phyloP scores from a whole-genome alignment of 2,113 vertebrate genomes.

The Syrmaticus mikado region DNA sequence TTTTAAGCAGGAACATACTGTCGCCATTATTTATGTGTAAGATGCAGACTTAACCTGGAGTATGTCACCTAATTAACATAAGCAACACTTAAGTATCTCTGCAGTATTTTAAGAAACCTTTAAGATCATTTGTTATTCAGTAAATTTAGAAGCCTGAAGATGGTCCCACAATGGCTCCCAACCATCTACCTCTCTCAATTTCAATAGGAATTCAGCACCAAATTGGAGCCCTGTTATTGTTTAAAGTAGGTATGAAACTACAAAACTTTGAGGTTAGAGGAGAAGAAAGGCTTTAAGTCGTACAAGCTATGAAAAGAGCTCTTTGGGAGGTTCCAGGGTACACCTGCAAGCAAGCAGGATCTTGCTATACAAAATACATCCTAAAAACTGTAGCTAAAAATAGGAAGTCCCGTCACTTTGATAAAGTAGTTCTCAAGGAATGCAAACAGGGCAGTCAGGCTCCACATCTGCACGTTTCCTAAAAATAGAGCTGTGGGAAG shows the following conservation, averaged over 20 bases:
- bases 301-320: neutral
- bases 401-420: neutral
- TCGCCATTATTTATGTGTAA: neutral
- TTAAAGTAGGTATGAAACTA: neutral
- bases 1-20: constrained; percentile 9
- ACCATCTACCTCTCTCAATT: neutral
- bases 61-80: neutral
- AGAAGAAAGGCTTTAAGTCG: neutral
- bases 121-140: neutral
- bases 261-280: neutral
- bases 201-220: neutral
- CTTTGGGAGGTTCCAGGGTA: neutral
- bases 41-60: neutral
- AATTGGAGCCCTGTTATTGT: neutral
- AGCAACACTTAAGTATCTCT: neutral
- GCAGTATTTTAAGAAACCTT: neutral
- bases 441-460: neutral
- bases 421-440: neutral
- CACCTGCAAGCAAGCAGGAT: neutral
- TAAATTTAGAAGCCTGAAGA: neutral
- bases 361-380: neutral
- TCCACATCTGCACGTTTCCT: neutral
- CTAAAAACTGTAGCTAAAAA: neutral
- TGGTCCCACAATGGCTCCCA: neutral
- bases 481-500: neutral